Base-by-base conservation (phyloP, 2,113 vertebrate species). In the Odocoileus hemionus region DNA sequence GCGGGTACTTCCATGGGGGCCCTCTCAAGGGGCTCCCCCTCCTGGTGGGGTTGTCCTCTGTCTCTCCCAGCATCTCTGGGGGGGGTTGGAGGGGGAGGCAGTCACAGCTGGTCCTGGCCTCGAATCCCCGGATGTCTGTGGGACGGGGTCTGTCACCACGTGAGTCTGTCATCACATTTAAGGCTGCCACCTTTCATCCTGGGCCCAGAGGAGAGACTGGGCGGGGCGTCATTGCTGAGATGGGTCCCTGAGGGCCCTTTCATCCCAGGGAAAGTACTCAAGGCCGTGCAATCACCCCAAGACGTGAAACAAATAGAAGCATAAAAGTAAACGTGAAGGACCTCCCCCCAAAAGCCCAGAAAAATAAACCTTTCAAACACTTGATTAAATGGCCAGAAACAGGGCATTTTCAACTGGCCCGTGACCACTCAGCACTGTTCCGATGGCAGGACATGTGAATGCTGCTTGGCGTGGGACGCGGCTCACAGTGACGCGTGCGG, bases 171-270 rank as follows among this genome's bases (percentile, higher is more conserved):
- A 25, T 95, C 76, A 50, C 85, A n/a, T 47, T 39, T 17, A 2
- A 11, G 14, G 26, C 16, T 43, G 19, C 0, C 4, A 19, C 23
- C 30, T 2, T 58, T 60, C 21, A 9, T 30, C 26, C 15, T 0
- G 2, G 58, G 45, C 16, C 50, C 36, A 5, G 43, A 84, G 84
- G 8, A 43, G 33, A 67, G 43, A 13, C 1, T 58, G 26, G 19
- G 60, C 7, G 8, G 26, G 33, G 25, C 84, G 12, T 6, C 52
- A 39, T 26, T 4, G 1, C 25, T 58, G n/a, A 43, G 30, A 54
- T 26, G 47, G 14, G 60, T 10, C 30, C 80, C 86, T 17, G 7
- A 78, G 64, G 13, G 6, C 10, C 58, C 14, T 36, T 82, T 87
- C 33, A 13, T 82, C 43, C 52, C 60, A 60, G 57, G n/a, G 26